Conservation (phyloP, 2,888 invertebrate genomes). For the Agrilus biguttatus region DNA sequence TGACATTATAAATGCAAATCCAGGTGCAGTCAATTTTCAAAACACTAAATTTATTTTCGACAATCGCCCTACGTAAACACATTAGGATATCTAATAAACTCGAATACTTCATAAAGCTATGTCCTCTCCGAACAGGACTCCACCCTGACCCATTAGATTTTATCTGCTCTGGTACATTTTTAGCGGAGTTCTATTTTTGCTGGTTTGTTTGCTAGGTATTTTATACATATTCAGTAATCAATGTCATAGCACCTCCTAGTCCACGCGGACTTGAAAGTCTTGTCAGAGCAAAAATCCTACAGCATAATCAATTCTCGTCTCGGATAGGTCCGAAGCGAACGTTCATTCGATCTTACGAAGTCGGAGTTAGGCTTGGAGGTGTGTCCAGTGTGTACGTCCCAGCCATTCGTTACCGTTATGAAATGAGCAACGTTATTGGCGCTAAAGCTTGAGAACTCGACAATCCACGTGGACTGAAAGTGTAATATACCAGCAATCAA, state of each 20-base stretch:
- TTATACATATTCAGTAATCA: constrained; percentile 29
- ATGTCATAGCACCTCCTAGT: constrained; percentile 29
- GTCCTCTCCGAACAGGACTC: constrained; percentile 28
- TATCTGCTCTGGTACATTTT: constrained; percentile 31
- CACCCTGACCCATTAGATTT: constrained; percentile 33
- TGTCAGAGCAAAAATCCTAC: constrained; percentile 2
- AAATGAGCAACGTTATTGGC: constrained; percentile 17
- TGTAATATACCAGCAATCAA: constrained; percentile 36
- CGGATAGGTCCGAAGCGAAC: background rate
- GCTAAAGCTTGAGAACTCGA: constrained; percentile 2
- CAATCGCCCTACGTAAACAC: no score
- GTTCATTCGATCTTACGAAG: constrained; percentile 12
- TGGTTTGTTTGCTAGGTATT: constrained; percentile 30
- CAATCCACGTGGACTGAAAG: constrained; percentile 29
- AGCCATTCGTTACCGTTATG: constrained; percentile 13
- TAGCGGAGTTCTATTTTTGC: constrained; percentile 34
- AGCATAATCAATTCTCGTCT: no score
- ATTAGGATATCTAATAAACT: constrained; percentile 21
- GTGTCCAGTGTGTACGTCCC: background rate
- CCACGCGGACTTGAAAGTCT: constrained; percentile 28
- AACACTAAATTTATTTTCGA: no score
- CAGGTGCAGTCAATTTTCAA: no score
- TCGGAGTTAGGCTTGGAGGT: background rate
- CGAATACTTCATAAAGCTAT: constrained; percentile 22
- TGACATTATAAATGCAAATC: no score